Evolutionary conservation across 2,797 vertebrate species (phyloP), one percentile per base, ranked within the genome.

Genomic region (Tangara arthus): DNA sequence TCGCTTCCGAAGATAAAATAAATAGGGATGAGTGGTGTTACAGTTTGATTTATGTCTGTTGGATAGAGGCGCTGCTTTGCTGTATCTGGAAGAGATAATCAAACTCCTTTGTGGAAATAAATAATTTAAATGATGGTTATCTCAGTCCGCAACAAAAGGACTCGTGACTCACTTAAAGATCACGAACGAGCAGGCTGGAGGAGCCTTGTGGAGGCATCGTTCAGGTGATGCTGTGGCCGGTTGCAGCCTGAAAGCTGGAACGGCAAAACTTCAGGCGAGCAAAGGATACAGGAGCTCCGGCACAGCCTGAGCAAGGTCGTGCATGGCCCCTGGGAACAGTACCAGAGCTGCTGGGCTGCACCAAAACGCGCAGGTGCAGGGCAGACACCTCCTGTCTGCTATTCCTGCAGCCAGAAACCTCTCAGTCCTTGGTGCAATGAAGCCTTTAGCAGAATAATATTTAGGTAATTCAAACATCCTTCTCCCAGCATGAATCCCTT

Each of bases 341-440:
- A 30, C 8, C 7, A 1, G 63, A 57, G 69, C 53, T 57, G 17
- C 75, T 37, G 91, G 56, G 60, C 82, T 57, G 56, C 64, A 30
- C 56, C 32, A 21, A 42, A 47, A 24, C 0, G 1, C 0, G 0
- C 71, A 75, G 61, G 30, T 61, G 50, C n/a, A 55, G 37, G 10
- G 23, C 56, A 56, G 44, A 34, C 23, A 30, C 5, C 65, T 78
- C 61, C 53, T 32, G 10, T 22, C 60, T 24, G 22, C 72, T 63
- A 0, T 30, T 91, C 32, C 55, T 71, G 65, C 53, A 52, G 76
- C 46, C 90, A 76, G 46, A 50, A 53, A 41, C 37, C 47, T 73
- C 32, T 4, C 34, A 32, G 6, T 2, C 20, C 49, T 65, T 15
- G 9, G 27, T 49, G 56, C 16, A 84, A 83, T 4, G 2, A 59